These are phyloP conservation scores for Ascidia mentula DNA, from an alignment of 23 tunicate species.

Conservation along the genomic window DNA sequence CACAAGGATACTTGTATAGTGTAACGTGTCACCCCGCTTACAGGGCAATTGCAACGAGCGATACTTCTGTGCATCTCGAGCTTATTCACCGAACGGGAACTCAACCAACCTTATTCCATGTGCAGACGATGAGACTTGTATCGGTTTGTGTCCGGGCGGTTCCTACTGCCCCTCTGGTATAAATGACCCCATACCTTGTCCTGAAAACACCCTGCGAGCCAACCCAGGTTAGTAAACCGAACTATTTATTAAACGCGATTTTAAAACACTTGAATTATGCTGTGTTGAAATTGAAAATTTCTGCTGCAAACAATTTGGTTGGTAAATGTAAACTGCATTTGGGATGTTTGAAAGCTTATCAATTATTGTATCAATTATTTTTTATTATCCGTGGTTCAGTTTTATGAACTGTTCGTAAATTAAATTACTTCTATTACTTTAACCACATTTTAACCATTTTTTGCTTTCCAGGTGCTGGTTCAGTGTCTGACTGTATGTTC, in stretches of 20 bases:
- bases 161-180: constrained; percentile 68
- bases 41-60: constrained; percentile 86
- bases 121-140: constrained; percentile 58
- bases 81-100: constrained; percentile 57
- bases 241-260: no score
- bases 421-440: no score
- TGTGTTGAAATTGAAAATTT: no score
- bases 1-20: no score
- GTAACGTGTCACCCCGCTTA: neutral
- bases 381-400: no score
- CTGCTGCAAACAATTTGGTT: no score
- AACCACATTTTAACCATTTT: no score
- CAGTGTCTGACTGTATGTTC: constrained; percentile 55
- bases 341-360: no score
- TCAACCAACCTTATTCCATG: constrained; percentile 39
- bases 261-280: no score
- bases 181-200: constrained; percentile 67
- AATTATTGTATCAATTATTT: no score
- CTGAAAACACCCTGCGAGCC: constrained; percentile 81
- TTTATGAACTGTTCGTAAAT: no score
- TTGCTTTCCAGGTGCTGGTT: constrained; percentile 55
- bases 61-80: constrained; percentile 72
- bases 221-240: constrained; percentile 80
- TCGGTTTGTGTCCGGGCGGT: constrained; percentile 97
- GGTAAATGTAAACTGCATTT: no score